A percentile compares a stretch with the other conserved stretches of the same genome.
phyloP scores from a whole-genome alignment of 2,888 invertebrate genomes.

The Drosophila acutilabella region DNA sequence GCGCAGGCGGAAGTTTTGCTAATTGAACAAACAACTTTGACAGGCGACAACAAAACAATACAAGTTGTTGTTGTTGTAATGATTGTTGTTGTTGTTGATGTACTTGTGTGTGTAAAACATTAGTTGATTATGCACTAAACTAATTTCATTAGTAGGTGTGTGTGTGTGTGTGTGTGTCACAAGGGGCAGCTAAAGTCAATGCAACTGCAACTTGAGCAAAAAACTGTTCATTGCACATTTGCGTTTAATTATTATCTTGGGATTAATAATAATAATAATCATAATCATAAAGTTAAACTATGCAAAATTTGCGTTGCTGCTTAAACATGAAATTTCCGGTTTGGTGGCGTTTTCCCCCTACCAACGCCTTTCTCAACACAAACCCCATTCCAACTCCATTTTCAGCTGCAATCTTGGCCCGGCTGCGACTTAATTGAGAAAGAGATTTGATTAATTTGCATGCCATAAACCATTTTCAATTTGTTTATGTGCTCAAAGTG shows the following conservation, averaged over 20 bases:
- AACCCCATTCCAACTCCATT: too few species aligned
- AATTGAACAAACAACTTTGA: constrained; percentile 58
- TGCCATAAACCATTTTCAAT: constrained; percentile 78
- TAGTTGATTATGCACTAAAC: constrained; percentile 67
- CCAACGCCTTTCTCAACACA: too few species aligned
- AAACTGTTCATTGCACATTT: constrained; percentile 3
- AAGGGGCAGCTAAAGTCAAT: constrained; percentile 7
- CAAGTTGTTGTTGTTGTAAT: not conserved
- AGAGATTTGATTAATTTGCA: constrained; percentile 78
- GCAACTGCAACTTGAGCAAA: not conserved
- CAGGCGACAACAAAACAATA: constrained; percentile 30
- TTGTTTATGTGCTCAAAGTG: constrained; percentile 71
- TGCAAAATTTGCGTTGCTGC: constrained; percentile 19
- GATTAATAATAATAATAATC: constrained; percentile 12
- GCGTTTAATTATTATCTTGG: constrained; percentile 48
- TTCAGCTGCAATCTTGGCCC: not conserved
- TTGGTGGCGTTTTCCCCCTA: not conserved
- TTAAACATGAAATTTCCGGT: constrained; percentile 39
- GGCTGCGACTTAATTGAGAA: constrained; percentile 61
- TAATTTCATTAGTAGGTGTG: constrained; percentile 38
- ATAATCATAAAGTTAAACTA: constrained; percentile 7
- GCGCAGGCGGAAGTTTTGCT: constrained; percentile 38
- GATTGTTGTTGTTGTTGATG: constrained; percentile 14
- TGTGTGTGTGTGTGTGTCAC: not conserved
- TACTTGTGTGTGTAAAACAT: constrained; percentile 48